phyloP scores from a whole-genome alignment of 23 tunicate species.

The Styela plicata region DNA sequence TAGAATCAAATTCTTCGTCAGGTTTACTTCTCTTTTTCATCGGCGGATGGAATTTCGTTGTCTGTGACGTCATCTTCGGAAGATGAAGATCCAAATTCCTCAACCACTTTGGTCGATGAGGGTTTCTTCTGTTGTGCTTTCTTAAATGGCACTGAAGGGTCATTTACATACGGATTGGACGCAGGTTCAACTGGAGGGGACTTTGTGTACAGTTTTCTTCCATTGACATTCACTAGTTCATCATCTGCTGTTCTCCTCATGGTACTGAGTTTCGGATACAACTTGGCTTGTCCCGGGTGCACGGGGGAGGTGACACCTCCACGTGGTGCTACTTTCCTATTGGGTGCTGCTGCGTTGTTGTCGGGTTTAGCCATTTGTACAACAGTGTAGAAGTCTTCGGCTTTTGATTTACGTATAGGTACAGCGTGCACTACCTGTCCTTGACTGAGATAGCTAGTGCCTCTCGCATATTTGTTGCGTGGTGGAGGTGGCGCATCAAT shows the following conservation, averaged over 20 bases:
- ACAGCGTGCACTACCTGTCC: slow-evolving; percentile 2
- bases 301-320: slow-evolving; percentile 9
- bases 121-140: not conserved
- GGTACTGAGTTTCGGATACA: slow-evolving; percentile 16
- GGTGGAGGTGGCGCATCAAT: not conserved
- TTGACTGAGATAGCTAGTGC: not conserved
- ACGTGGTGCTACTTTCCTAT: slow-evolving; percentile 16
- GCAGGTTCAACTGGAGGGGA: not conserved
- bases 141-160: not conserved
- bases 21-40: slow-evolving; percentile 2
- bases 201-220: not conserved
- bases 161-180: not conserved
- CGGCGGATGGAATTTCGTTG: slow-evolving; percentile 3
- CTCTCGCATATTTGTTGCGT: not conserved
- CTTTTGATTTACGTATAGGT: not conserved
- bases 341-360: slow-evolving; percentile 3
- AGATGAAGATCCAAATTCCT: slow-evolving; percentile 12
- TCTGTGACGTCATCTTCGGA: not conserved
- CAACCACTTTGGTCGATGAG: not conserved
- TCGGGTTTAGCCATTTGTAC: slow-evolving; percentile 31
- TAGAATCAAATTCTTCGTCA: too few relatives aligned
- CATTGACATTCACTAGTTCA: not conserved
- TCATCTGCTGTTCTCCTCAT: not conserved
- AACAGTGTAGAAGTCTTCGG: slow-evolving; percentile 14
- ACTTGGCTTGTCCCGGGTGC: not conserved